A percentile compares a stretch with the other conserved stretches of the same genome.
These are phyloP conservation scores for Atractosteus spatula DNA, from an alignment of 2,113 vertebrate species.

Conservation along the genomic window DNA sequence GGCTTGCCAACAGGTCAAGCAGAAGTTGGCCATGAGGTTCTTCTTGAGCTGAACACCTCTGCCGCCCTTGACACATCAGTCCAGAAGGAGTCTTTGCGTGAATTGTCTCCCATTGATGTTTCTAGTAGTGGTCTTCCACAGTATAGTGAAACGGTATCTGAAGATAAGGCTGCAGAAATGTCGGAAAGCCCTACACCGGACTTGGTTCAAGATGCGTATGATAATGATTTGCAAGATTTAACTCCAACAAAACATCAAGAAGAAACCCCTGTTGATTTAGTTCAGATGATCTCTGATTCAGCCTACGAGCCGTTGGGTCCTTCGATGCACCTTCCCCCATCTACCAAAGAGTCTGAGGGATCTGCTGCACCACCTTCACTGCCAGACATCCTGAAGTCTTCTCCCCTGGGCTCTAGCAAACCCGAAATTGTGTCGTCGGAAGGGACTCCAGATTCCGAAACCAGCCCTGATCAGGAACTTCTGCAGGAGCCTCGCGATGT, in stretches of 20 bases:
- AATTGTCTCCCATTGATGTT: slow-evolving; percentile 50
- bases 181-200: slow-evolving; percentile 91
- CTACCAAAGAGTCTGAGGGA: slow-evolving; percentile 70
- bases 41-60: slow-evolving; percentile 57
- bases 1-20: slow-evolving; percentile 35
- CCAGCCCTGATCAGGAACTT: slow-evolving; percentile 58
- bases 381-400: slow-evolving; percentile 93
- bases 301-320: slow-evolving; percentile 66
- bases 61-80: not conserved
- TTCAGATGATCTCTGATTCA: slow-evolving; percentile 66
- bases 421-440: slow-evolving; percentile 65
- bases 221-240: slow-evolving; percentile 73
- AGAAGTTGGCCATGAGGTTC: slow-evolving; percentile 61
- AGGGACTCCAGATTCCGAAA: slow-evolving; percentile 59
- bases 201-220: slow-evolving; percentile 85
- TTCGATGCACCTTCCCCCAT: slow-evolving; percentile 58
- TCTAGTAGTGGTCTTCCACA: slow-evolving; percentile 51
- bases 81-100: slow-evolving; percentile 57
- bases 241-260: slow-evolving; percentile 66
- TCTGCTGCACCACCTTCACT: slow-evolving; percentile 71
- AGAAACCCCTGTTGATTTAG: slow-evolving; percentile 72
- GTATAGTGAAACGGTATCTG: slow-evolving; percentile 56
- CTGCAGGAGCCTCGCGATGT: slow-evolving; percentile 68
- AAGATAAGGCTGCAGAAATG: slow-evolving; percentile 59
- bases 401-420: slow-evolving; percentile 74